Evolutionary conservation across 2,888 invertebrate species (phyloP), one percentile per base, ranked within the genome.

Genomic region (Polietes domitor): DNA sequence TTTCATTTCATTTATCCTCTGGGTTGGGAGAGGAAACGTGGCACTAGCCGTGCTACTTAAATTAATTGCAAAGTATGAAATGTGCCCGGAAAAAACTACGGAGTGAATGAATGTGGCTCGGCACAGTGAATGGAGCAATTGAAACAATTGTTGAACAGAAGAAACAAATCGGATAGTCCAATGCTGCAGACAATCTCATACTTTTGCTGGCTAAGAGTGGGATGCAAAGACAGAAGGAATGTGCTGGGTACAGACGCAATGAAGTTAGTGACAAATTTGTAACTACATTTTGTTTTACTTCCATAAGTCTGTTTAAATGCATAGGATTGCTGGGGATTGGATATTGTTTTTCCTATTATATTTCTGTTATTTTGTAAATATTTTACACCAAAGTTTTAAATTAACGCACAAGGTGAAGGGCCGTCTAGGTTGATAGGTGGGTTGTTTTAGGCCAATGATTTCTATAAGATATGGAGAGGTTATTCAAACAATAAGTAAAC

Each of bases 181-280:
- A 15, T 47, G 3, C n/a, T 12, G 47, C n/a, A 47, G 47, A 47
- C 47, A 47, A 47, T n/a, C 47, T 47, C 47, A 5, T 6, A 47
- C 3, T 41, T 41, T n/a, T 5, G 47, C n/a, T 12, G 15, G n/a
- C 2, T 1, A n/a, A n/a, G n/a, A 2, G 47, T 4, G 6, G 47
- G 2, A 47, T 47, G n/a, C 1, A 5, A n/a, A 28, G 28, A 15
- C 19, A 28, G 26, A 10, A 19, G 28, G 21, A 58, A 70, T 26
- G 43, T n/a, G 43, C 58, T 71, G 41, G 21, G 19, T 58, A 77
- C 19, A 73, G 63, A 65, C 12, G 65, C 37, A 78, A 78, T 78
- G 72, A 73, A 78, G 65, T 65, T 73, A 73, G 65, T 73, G 72
- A 78, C 28, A 65, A 73, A 78, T 63, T 72, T 53, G 24, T 78